Conservation (phyloP, 2,888 invertebrate genomes). For the Notodonta ziczac region DNA sequence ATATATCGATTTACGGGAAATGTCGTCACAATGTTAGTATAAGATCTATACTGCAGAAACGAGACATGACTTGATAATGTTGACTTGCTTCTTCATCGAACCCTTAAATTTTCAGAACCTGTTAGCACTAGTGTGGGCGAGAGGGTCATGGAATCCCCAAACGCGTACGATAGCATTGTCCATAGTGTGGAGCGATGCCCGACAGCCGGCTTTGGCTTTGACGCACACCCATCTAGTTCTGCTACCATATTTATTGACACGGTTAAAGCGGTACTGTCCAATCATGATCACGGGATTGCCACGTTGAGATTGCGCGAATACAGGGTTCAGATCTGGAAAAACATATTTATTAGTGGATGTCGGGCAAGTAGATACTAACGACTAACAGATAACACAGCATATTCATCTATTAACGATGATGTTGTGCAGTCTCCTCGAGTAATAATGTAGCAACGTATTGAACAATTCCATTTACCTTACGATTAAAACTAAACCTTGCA, state of each 20-base stretch:
- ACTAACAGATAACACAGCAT: not conserved
- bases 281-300: conserved; percentile 81
- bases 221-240: conserved; percentile 79
- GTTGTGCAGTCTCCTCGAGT: too few relatives aligned
- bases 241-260: conserved; percentile 76
- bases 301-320: conserved; percentile 76
- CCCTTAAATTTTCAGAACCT: conserved; percentile 53
- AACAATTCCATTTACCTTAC: too few relatives aligned
- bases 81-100: conserved; percentile 10
- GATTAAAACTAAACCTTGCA: too few relatives aligned
- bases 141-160: conserved; percentile 77
- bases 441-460: too few relatives aligned
- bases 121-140: conserved; percentile 76
- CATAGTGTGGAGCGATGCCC: conserved; percentile 76
- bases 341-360: conserved; percentile 37
- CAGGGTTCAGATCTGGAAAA: conserved; percentile 75
- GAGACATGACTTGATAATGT: conserved; percentile 14
- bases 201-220: conserved; percentile 77
- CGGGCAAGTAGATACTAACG: not conserved
- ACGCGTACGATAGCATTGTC: conserved; percentile 79
- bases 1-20: conserved; percentile 5
- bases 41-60: conserved; percentile 1
- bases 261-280: conserved; percentile 77
- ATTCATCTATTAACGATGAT: not conserved
- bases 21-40: conserved; percentile 2